Evolutionary conservation across 2,888 invertebrate species (phyloP), one percentile per base, ranked within the genome.

Genomic region (Scrobipalpa costella): DNA sequence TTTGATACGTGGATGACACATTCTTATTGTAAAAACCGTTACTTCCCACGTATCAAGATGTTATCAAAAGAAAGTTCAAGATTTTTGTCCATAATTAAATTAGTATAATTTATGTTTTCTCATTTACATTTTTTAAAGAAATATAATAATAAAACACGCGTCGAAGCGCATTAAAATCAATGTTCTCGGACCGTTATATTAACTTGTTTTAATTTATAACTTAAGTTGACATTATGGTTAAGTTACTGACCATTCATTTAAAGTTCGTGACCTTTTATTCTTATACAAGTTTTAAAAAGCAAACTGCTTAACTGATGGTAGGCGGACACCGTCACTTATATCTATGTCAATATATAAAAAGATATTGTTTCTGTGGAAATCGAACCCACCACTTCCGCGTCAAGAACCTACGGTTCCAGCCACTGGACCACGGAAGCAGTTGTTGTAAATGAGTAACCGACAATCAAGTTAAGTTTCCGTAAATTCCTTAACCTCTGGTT

Each of bases 81-180:
- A 3, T 44, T 15, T 15, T 6, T 5, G 44, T 52, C 21, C 21
- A 27, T 52, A 52, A 52, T 52, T 52, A 52, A 49, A 52, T 44
- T 44, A n/a, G 44, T 44, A 5, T 44, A 15, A 44, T 44, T 44
- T 52, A 52, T 52, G 6, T 52, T 21, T 27, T 52, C 1, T 0
- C 19, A 52, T 52, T 52, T 52, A 21, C 27, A 52, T 52, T 27
- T 27, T 27, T 52, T 52, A 52, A 52, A 11, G 19, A 52, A 52
- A 21, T 52, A 34, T 11, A 33, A n/a, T 27, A 55, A 55, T 55
- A 33, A 55, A 33, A 55, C 33, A 55, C n/a, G 55, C 27, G 19
- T 55, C 15, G 19, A n/a, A n/a, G 55, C 55, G 55, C 55, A 33
- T 34, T 55, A n/a, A 55, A 55, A 15, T 34, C 34, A 55, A 55